Evolutionary conservation across 2,888 invertebrate genomes (phyloP), one percentile per base, ranked within the genome.

Genomic region (Phytoseiulus persimilis): DNA sequence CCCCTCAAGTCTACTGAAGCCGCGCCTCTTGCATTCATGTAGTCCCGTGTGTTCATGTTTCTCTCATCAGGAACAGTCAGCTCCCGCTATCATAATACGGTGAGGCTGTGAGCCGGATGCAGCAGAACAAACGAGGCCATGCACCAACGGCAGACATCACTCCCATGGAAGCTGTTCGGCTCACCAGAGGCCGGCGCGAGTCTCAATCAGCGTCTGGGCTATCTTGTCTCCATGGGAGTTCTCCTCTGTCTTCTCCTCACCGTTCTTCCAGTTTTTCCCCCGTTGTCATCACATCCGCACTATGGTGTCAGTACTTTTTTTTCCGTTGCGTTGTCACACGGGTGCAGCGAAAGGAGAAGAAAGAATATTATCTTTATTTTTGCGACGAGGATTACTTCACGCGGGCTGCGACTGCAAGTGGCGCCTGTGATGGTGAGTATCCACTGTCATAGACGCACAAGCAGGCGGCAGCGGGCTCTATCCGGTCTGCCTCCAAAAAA

Each of bases 311-410:
- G 65, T 23, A 23, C 65, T 65, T 65, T 65, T 65, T 65, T 65
- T 65, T 65, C 18, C 65, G 65, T 6, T 65, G 5, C 65, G 65
- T 65, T 65, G 9, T 65, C 39, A n/a, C n/a, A n/a, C 9, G 65
- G 1, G 65, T 23, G 65, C 65, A 23, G 65, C 65, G 18, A 65
- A 65, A 65, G 18, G 65, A 65, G 65, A 65, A 65, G 65, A 28
- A 65, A 65, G 65, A 65, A 65, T 65, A 65, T 65, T 65, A 65
- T 65, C 65, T 65, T 65, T 65, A 65, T 65, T 65, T 65, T 65
- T 65, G 65, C 65, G 65, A 65, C 65, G 28, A 65, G 65, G 65
- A 65, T 65, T 65, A 65, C 65, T 65, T 23, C 65, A 65, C 65
- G 18, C 18, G 65, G n/a, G 65, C 65, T 65, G 65, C 65, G 2